Evolutionary conservation across 2,113 vertebrate species (phyloP).

Genomic region (Serinus canaria): DNA sequence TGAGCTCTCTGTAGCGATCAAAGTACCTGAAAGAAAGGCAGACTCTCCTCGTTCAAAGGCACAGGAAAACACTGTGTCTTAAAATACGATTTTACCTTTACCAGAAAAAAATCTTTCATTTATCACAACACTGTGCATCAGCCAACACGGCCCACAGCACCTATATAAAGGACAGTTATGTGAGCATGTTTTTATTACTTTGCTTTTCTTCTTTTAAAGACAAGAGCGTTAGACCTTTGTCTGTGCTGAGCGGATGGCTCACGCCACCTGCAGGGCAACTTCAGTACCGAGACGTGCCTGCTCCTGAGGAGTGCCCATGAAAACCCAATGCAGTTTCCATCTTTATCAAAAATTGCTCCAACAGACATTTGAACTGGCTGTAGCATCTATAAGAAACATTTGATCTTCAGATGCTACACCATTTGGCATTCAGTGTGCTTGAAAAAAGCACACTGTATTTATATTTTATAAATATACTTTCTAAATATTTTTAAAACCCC

Average conservation of each 20-base stretch:
- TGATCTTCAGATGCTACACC: not conserved
- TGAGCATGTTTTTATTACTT: not conserved
- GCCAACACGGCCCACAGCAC: not conserved
- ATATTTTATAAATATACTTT: not conserved
- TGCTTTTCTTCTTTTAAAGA: not conserved
- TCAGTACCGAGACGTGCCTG: fast-evolving
- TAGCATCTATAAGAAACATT: not conserved
- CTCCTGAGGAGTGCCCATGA: not conserved
- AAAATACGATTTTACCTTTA: not conserved
- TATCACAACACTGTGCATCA: not conserved
- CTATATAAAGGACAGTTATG: not conserved
- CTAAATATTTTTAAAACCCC: not conserved
- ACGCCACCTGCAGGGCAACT: conserved; percentile 48
- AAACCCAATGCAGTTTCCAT: not conserved
- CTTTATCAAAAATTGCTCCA: not conserved
- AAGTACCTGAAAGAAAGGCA: not conserved
- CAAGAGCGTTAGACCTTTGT: not conserved
- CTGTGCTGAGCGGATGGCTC: not conserved
- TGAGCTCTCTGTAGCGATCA: not conserved
- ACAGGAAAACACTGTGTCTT: not conserved
- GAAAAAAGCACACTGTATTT: too few species aligned
- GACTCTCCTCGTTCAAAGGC: not conserved
- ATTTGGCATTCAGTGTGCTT: not conserved
- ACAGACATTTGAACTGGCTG: not conserved
- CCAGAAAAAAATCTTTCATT: not conserved